A percentile compares a stretch with the other conserved stretches of the same genome.
These are phyloP conservation scores for Eupithecia vulgata DNA, from an alignment of 2,888 invertebrate species.

Conservation along the genomic window DNA sequence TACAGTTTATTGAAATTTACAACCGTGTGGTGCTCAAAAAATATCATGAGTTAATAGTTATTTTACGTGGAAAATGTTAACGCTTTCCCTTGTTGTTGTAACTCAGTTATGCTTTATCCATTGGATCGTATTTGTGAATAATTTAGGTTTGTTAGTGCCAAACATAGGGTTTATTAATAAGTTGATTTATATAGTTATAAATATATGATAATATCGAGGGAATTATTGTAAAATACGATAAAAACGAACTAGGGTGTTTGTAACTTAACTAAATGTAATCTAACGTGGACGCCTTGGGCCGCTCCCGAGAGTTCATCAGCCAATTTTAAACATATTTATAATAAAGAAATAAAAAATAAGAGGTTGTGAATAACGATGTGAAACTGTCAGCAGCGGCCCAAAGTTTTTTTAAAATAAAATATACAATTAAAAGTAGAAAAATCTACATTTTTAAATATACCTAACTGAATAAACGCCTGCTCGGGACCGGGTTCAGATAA, in stretches of 20 bases:
- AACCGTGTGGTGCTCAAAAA: conserved; percentile 65
- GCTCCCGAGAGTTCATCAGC: conserved; percentile 69
- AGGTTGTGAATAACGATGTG: conserved; percentile 80
- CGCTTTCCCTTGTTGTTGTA: conserved; percentile 50
- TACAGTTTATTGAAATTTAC: conserved; percentile 35
- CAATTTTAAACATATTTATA: conserved; percentile 77
- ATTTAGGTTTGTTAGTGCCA: conserved; percentile 83
- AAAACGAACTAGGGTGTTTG: conserved; percentile 81
- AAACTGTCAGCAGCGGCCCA: conserved; percentile 66
- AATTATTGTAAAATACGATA: conserved; percentile 73
- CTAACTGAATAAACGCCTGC: conserved; percentile 67
- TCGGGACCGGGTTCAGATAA: conserved; percentile 71
- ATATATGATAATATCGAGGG: conserved; percentile 64
- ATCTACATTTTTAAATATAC: conserved; percentile 66
- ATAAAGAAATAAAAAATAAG: conserved; percentile 52
- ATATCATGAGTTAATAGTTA: conserved; percentile 53
- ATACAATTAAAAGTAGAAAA: conserved; percentile 69
- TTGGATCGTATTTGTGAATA: conserved; percentile 64
- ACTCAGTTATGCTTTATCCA: conserved; percentile 47
- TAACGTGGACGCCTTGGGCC: conserved; percentile 66
- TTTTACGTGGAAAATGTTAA: conserved; percentile 34
- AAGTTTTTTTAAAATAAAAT: conserved; percentile 71
- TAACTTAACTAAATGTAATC: conserved; percentile 75
- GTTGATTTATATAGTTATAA: conserved; percentile 77
- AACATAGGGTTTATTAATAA: conserved; percentile 79